Evolutionary conservation across 1,140 invertebrate species (phyloP).

Genomic region (Pachypsylla venusta): DNA sequence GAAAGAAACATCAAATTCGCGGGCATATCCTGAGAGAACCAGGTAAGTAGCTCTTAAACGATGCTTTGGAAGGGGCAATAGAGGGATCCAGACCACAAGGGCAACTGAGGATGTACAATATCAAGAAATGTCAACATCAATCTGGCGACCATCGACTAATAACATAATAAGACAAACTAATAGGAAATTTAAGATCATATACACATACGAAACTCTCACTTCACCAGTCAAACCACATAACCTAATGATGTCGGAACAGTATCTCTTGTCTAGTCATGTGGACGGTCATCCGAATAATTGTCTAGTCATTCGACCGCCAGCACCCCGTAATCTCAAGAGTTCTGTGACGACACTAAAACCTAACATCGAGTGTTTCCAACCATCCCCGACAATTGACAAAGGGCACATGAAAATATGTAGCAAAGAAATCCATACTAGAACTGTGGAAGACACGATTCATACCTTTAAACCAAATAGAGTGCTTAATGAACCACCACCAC

Average conservation of each 20-base stretch:
- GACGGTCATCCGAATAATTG: not conserved
- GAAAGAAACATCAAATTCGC: too few relatives aligned
- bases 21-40: too few relatives aligned
- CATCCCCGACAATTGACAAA: not conserved
- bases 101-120: too few relatives aligned
- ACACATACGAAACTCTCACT: not conserved
- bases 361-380: conserved; percentile 1
- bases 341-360: not conserved
- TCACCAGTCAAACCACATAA: conserved; percentile 4
- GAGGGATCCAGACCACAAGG: too few relatives aligned
- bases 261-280: conserved; percentile 8
- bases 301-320: not conserved
- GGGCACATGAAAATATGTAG: not conserved
- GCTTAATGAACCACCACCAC: not conserved
- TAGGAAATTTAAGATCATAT: too few relatives aligned
- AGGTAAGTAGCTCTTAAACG: too few relatives aligned
- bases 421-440: not conserved
- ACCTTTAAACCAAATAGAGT: not conserved
- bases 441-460: not conserved
- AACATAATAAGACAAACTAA: too few relatives aligned
- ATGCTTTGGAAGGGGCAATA: too few relatives aligned
- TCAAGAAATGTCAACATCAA: too few relatives aligned
- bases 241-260: conserved; percentile 3
- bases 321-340: not conserved
- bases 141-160: too few relatives aligned